Conservation (phyloP, 2,113 vertebrate species). For the Genyomyrus donnyi region DNA sequence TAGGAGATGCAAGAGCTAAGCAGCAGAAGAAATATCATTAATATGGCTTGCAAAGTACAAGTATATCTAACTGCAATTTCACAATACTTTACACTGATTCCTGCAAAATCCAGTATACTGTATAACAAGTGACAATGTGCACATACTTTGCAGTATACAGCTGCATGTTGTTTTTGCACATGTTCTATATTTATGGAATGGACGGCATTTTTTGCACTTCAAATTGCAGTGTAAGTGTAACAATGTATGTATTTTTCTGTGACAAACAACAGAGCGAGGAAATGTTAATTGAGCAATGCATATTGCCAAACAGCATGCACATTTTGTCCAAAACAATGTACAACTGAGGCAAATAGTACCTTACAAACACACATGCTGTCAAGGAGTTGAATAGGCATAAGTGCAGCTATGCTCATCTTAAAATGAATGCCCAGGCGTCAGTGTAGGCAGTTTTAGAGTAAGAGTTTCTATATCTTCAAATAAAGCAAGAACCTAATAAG, state of each 20-base stretch:
- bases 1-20: background rate
- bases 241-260: background rate
- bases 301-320: background rate
- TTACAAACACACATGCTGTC: background rate
- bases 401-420: background rate
- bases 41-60: background rate
- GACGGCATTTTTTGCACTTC: background rate
- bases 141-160: background rate
- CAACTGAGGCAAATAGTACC: background rate
- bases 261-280: background rate
- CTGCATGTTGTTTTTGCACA: background rate
- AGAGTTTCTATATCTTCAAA: background rate
- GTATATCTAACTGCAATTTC: background rate
- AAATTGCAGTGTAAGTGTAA: background rate
- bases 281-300: background rate
- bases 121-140: background rate
- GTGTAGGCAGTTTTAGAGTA: background rate
- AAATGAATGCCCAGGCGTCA: background rate
- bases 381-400: background rate
- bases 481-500: background rate
- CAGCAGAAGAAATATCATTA: background rate
- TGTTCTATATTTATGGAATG: background rate
- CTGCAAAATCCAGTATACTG: background rate
- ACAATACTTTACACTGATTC: background rate
- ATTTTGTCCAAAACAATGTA: background rate